Evolutionary conservation across 2,113 vertebrate genomes (phyloP).

Genomic region (Tachycineta bicolor): DNA sequence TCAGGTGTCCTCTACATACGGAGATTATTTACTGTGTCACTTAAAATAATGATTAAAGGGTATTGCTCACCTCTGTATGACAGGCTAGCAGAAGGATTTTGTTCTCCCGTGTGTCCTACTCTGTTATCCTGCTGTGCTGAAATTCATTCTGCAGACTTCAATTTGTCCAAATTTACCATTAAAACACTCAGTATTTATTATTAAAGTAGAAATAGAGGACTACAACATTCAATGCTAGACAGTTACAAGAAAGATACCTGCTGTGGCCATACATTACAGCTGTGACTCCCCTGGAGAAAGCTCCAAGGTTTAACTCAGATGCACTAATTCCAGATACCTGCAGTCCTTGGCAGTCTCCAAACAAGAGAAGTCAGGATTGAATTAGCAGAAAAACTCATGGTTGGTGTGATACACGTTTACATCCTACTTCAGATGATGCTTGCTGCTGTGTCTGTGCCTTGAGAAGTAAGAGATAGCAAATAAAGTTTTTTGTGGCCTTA

Average conservation of each 20-base stretch:
- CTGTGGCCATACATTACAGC: not conserved
- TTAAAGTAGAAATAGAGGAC: not conserved
- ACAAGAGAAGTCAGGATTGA: accelerated
- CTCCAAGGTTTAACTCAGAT: not conserved
- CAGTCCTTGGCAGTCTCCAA: not conserved
- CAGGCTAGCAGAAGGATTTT: not conserved
- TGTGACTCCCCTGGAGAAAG: not conserved
- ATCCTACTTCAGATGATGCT: not conserved
- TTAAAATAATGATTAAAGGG: not conserved
- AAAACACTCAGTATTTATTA: not conserved
- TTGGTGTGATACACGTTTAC: not conserved
- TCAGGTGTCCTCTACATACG: not conserved
- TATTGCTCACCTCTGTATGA: not conserved
- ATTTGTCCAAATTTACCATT: not conserved
- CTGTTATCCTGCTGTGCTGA: not conserved
- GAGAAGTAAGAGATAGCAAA: not conserved
- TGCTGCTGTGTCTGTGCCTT: not conserved
- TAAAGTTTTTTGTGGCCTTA: not conserved
- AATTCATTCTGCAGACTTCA: not conserved
- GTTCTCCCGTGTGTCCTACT: accelerated
- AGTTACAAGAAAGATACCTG: not conserved
- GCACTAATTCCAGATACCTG: not conserved
- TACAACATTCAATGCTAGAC: not conserved
- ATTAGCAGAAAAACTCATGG: not conserved
- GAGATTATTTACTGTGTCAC: not conserved